Evolutionary conservation across 2,888 invertebrate species (phyloP), one percentile per base, ranked within the genome.

Genomic region (Fabriciana adippe): DNA sequence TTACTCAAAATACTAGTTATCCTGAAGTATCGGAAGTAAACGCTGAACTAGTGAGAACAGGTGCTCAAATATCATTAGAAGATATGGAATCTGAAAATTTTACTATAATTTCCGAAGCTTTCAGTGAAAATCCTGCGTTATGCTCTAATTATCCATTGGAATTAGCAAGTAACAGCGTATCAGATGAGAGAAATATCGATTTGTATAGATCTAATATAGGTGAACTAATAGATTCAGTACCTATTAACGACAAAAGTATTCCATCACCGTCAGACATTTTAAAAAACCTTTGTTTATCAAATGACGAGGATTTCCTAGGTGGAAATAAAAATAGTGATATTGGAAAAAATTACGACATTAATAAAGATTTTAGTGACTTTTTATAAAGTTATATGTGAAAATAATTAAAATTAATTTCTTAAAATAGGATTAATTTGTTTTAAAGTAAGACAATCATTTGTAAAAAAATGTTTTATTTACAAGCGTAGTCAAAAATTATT

Each of bases 261-360:
- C 94, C 94, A 67, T 95, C 96, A 3, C 94, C 96, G 13, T 94
- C 95, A 45, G 93, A 94, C 76, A 94, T 94, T 74, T 88, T 95
- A 71, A 94, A 94, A 84, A 94, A 95, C 73, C 87, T 95, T 73
- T 94, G 94, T 74, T 86, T 95, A 60, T 94, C 90, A 1, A 88
- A 83, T 66, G 90, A 95, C 80, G 87, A 91, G 26, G 86, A 88
- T 61, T 82, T 79, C 62, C 74, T 78, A 55, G 72, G 66, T 65
- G 55, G 31, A 15, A 56, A 60, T 62, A 54, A 70, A 56, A 56
- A 48, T 50, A 54, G 18, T 16, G 31, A 48, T 26, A 55, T 50
- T 66, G 41, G 59, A 48, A 61, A 53, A 21, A 51, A 31, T 6
- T 67, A 51, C 18, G 57, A 63, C 21, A 62, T 50, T 11, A 68